Base-by-base conservation (phyloP, 2,797 vertebrate genomes). In the Megalops cyprinoides region DNA sequence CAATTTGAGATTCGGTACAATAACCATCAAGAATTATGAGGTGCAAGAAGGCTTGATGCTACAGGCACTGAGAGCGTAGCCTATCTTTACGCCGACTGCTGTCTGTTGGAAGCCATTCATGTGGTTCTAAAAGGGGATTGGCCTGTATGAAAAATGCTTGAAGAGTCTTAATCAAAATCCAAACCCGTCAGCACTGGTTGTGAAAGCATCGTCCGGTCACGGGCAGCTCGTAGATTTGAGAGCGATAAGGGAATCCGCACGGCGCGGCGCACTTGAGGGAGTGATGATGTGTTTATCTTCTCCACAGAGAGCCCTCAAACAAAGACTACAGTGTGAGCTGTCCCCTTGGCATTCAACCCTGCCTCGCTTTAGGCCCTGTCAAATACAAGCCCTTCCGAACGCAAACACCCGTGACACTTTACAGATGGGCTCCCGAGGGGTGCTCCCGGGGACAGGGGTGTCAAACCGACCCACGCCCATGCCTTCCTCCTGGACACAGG, bases 231-330 rank as follows among this genome's bases (percentile, higher is more conserved):
- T 49, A 65, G 60, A 31, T 65, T 67, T 65, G 77, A 49, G 31
- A 25, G 58, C 20, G 25, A 49, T 78, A 31, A 65, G 58, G 18
- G 39, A 48, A 65, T 65, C 23, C 67, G 77, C 23, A 20, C 39
- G 28, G 42, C 46, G 67, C 14, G n/a, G n/a, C 34, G 39, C 44
- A 58, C 55, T 77, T 31, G 75, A 76, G 49, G 75, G 56, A 37
- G 31, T n/a, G 6, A 44, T 20, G 34, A 7, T 25, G 20, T 81
- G 60, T 81, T 81, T 76, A 76, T 74, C 56, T 67, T 71, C 60
- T 31, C 48, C 58, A 69, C 60, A 39, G 34, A 34, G 55, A 14
- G 53, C 71, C 79, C 28, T 81, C 56, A 39, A 2, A 65, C 58
- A 53, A 76, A 81, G 74, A 28, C 10, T 9, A 3, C 7, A 9